A percentile compares a stretch with the other conserved stretches of the same genome.
Evolutionary conservation across 2,797 vertebrate genomes (phyloP).

Genomic region (Poecile montanus): DNA sequence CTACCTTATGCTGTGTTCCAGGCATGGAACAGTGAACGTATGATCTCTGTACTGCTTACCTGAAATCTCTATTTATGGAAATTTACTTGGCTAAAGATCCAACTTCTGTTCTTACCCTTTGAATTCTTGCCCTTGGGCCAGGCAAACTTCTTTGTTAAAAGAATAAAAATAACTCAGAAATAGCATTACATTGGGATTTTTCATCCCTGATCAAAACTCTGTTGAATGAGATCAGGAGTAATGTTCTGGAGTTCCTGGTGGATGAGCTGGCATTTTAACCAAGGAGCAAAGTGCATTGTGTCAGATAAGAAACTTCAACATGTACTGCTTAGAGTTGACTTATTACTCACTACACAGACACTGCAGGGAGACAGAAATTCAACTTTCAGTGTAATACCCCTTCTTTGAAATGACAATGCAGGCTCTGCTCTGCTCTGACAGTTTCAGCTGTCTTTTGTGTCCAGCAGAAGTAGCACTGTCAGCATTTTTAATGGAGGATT

Average conservation of each 20-base stretch:
- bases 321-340: background rate
- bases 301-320: background rate
- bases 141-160: background rate
- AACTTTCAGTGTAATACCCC: background rate
- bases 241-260: background rate
- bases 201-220: background rate
- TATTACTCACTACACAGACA: background rate
- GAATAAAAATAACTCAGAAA: background rate
- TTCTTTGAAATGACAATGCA: background rate
- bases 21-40: background rate
- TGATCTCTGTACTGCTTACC: background rate
- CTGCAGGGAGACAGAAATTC: background rate
- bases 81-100: background rate
- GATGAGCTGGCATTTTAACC: background rate
- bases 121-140: background rate
- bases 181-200: background rate
- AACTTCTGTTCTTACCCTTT: background rate
- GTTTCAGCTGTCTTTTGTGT: constrained; percentile 37
- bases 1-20: background rate
- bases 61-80: background rate
- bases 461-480: constrained; percentile 25
- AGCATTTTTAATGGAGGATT: constrained; percentile 52
- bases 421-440: constrained; percentile 15
- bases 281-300: background rate
- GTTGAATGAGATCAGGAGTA: background rate